Evolutionary conservation across 2,113 vertebrate species (phyloP).

Genomic region (Andinoacara biseriatus): DNA sequence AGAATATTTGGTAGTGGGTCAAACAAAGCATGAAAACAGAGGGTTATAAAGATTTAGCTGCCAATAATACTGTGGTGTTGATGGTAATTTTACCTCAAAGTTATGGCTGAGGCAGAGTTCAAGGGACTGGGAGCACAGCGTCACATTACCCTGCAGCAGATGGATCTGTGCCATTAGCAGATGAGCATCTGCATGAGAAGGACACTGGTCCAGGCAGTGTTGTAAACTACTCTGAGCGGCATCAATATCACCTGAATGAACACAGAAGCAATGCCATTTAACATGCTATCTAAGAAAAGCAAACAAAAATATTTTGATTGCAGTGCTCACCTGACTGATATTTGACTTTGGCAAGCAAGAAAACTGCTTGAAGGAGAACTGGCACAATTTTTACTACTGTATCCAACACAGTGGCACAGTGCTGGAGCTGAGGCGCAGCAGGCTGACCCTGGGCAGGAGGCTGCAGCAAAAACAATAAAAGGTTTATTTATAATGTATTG

Average conservation of each 20-base stretch:
- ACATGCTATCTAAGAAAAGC: neutral
- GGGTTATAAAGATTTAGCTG: neutral
- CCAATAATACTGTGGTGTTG: neutral
- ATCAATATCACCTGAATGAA: conserved; percentile 78
- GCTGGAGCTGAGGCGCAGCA: conserved; percentile 85
- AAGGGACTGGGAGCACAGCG: conserved; percentile 89
- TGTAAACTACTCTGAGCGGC: conserved; percentile 86
- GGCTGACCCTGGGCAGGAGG: conserved; percentile 85
- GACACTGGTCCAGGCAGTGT: conserved; percentile 88
- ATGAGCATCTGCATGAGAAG: conserved; percentile 90
- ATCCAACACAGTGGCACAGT: conserved; percentile 89
- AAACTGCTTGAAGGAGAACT: conserved; percentile 89
- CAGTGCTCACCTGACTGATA: conserved; percentile 88
- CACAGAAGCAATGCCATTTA: neutral
- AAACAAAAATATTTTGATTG: neutral
- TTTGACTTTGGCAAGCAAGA: conserved; percentile 90
- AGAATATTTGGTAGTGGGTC: neutral
- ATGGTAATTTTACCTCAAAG: conserved; percentile 87
- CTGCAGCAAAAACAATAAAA: conserved; percentile 70
- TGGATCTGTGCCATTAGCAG: conserved; percentile 96
- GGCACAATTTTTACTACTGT: conserved; percentile 90
- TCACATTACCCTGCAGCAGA: conserved; percentile 88
- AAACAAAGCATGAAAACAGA: neutral
- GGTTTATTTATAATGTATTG: neutral
- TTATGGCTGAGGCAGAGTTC: conserved; percentile 94